phyloP scores from a whole-genome alignment of 2,888 invertebrate species.

The Caenorhabditis japonica region DNA sequence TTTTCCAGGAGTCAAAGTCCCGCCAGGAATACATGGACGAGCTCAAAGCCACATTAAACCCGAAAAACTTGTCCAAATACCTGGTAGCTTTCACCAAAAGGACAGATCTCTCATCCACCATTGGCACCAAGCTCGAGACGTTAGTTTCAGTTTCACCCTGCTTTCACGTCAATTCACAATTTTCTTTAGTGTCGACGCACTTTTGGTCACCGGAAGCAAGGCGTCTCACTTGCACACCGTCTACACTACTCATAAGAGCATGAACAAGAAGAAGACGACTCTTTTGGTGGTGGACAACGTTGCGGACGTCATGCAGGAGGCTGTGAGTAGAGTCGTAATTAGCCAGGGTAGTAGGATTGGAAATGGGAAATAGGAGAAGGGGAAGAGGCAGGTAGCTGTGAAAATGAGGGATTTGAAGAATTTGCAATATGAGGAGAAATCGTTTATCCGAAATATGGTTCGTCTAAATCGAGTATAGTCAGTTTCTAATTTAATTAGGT shows the following conservation, averaged over 20 bases:
- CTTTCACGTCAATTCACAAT: neutral
- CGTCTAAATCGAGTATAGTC: no score
- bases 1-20: conserved; percentile 59
- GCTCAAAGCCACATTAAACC: conserved; percentile 73
- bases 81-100: conserved; percentile 73
- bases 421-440: no score
- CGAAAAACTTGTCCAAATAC: conserved; percentile 72
- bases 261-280: conserved; percentile 87
- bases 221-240: conserved; percentile 87
- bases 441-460: no score
- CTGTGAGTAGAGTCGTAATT: conserved; percentile 81
- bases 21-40: conserved; percentile 68
- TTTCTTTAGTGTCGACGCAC: conserved; percentile 83
- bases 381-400: neutral
- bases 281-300: conserved; percentile 88
- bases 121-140: conserved; percentile 76
- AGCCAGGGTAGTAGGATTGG: no score
- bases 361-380: no score
- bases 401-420: neutral
- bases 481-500: no score
- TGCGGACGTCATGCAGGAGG: conserved; percentile 89
- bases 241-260: conserved; percentile 84
- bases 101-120: conserved; percentile 71
- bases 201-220: conserved; percentile 86
- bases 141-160: conserved; percentile 26